Evolutionary conservation across 1,140 invertebrate species (phyloP).

Genomic region (Drosophila bocqueti): DNA sequence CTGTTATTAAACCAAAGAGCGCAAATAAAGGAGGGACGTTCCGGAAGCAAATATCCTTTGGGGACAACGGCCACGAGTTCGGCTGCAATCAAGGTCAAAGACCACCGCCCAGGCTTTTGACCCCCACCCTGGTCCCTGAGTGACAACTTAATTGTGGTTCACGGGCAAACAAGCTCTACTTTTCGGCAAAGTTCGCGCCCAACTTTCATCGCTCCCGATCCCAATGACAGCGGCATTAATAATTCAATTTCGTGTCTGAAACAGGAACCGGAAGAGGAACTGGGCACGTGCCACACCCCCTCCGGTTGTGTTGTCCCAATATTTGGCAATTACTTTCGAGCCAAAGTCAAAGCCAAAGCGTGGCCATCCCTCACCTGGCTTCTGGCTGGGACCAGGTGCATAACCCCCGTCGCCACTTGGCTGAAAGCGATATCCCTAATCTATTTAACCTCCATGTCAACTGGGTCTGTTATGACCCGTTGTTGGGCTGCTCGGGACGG

Average conservation of each 20-base stretch:
- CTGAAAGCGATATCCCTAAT: constrained; percentile 79
- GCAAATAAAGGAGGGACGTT: background rate
- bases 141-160: constrained; percentile 77
- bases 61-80: constrained; percentile 5
- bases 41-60: constrained; percentile 9
- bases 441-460: constrained; percentile 80
- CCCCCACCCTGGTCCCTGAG: constrained; percentile 28
- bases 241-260: constrained; percentile 72
- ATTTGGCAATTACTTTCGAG: constrained; percentile 78
- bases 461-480: constrained; percentile 46
- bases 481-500: constrained; percentile 15
- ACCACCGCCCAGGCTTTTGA: constrained; percentile 48
- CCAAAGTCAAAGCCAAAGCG: constrained; percentile 9
- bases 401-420: constrained; percentile 46
- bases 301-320: constrained; percentile 65
- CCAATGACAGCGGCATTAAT: constrained; percentile 80
- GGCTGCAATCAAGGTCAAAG: constrained; percentile 48
- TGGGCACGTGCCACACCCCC: constrained; percentile 12
- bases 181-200: constrained; percentile 45
- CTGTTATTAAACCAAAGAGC: constrained; percentile 12
- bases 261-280: constrained; percentile 23
- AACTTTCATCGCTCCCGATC: constrained; percentile 60
- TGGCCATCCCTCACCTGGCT: constrained; percentile 11
- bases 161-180: constrained; percentile 63
- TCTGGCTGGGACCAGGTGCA: constrained; percentile 43